Conservation (phyloP, 2,888 invertebrate genomes). For the Auanema sp. region DNA sequence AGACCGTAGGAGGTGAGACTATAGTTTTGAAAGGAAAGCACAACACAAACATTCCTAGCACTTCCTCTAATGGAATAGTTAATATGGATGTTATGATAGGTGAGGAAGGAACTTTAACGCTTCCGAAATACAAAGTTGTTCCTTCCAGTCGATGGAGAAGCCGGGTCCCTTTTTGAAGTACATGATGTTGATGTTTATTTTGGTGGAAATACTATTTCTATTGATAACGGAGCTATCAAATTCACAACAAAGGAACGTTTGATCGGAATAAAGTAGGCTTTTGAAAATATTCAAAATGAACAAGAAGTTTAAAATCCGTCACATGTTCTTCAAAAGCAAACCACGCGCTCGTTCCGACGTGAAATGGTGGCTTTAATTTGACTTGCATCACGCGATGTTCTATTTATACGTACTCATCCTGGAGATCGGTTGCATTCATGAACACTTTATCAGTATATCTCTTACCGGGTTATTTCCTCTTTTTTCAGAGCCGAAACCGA, state of each 20-base stretch:
- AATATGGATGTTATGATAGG: too few relatives aligned
- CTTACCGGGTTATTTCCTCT: neutral
- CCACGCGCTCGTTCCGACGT: neutral
- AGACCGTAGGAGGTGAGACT: too few relatives aligned
- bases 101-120: too few relatives aligned
- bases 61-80: too few relatives aligned
- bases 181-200: slow-evolving; percentile 13
- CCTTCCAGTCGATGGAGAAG: slow-evolving; percentile 19
- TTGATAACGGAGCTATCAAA: slow-evolving; percentile 12
- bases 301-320: too few relatives aligned
- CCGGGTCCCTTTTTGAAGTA: slow-evolving; percentile 17
- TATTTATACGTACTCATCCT: neutral
- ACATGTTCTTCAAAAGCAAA: neutral
- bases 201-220: slow-evolving; percentile 7
- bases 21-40: too few relatives aligned
- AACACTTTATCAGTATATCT: neutral
- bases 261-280: slow-evolving; percentile 16
- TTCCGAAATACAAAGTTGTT: too few relatives aligned
- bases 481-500: slow-evolving; percentile 15
- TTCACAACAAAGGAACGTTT: slow-evolving; percentile 12
- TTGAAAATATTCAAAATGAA: too few relatives aligned
- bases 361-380: neutral
- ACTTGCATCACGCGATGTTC: slow-evolving; percentile 3
- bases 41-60: too few relatives aligned
- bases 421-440: too few relatives aligned